phyloP scores from a whole-genome alignment of 2,113 vertebrate genomes.

The Poeciliopsis turrubarensis region DNA sequence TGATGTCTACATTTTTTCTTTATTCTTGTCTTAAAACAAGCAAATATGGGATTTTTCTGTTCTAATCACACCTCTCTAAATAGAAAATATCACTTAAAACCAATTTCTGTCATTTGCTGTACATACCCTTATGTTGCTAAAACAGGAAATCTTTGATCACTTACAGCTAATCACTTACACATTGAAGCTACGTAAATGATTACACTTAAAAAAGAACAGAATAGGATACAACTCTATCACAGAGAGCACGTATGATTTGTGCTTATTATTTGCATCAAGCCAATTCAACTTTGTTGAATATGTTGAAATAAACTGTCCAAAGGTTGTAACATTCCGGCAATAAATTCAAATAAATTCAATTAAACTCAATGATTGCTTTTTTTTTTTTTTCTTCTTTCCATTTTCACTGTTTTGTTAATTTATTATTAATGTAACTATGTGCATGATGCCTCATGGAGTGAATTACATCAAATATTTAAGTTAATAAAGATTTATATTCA shows the following conservation, averaged over 20 bases:
- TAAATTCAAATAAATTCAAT: neutral
- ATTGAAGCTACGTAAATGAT: too few species aligned
- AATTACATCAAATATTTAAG: neutral
- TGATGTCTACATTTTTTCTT: constrained; percentile 2
- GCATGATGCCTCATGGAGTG: neutral
- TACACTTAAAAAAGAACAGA: too few species aligned
- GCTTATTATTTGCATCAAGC: neutral
- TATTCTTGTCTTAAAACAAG: neutral
- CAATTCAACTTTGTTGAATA: neutral
- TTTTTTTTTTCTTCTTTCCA: neutral
- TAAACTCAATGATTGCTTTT: neutral
- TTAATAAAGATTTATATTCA: too few species aligned
- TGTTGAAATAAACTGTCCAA: neutral
- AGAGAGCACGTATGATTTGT: neutral
- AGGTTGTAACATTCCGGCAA: neutral
- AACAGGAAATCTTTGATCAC: neutral
- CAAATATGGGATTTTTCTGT: neutral
- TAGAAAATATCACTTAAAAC: neutral
- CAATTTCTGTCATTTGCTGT: neutral
- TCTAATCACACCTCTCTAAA: neutral
- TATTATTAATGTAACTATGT: neutral
- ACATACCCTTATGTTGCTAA: neutral
- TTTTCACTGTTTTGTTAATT: neutral
- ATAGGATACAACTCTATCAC: constrained; percentile 6
- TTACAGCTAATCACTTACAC: neutral